These are phyloP conservation scores for Netelia inedita DNA, from an alignment of 2,888 invertebrate species.

Conservation along the genomic window DNA sequence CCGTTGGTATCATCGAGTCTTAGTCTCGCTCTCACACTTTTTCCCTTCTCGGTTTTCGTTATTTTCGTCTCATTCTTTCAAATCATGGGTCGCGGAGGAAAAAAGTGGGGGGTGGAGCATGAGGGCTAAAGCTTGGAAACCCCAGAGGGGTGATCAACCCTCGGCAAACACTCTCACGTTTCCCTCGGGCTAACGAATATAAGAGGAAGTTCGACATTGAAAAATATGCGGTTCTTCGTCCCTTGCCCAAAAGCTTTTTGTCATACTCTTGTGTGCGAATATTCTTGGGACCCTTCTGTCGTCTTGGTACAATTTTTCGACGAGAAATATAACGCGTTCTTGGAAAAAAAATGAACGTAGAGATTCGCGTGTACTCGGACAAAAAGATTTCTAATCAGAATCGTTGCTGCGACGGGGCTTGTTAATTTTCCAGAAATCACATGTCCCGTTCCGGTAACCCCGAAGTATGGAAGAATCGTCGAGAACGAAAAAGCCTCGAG, in stretches of 20 bases:
- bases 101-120: conserved; percentile 1
- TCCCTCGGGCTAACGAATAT: conserved; percentile 49
- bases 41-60: conserved; percentile 25
- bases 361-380: conserved; percentile 18
- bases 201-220: conserved; percentile 57
- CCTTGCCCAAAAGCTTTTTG: conserved; percentile 25
- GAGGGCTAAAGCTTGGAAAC: conserved; percentile 17
- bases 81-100: not conserved
- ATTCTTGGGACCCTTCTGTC: not conserved
- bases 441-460: conserved; percentile 91
- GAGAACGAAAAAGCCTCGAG: conserved; percentile 82
- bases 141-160: conserved; percentile 55
- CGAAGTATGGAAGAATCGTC: conserved; percentile 89
- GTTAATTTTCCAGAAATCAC: conserved; percentile 89
- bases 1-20: conserved; percentile 54
- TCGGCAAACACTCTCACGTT: conserved; percentile 28
- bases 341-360: not conserved
- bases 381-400: conserved; percentile 14
- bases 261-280: conserved; percentile 1
- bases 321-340: not conserved
- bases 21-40: conserved; percentile 42
- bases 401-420: not conserved
- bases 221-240: conserved; percentile 53
- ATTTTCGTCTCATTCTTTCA: conserved; percentile 20
- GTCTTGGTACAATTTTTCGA: not conserved